Evolutionary conservation across 2,113 vertebrate genomes (phyloP), one percentile per base, ranked within the genome.

Genomic region (Plecturocebus donacophilus): DNA sequence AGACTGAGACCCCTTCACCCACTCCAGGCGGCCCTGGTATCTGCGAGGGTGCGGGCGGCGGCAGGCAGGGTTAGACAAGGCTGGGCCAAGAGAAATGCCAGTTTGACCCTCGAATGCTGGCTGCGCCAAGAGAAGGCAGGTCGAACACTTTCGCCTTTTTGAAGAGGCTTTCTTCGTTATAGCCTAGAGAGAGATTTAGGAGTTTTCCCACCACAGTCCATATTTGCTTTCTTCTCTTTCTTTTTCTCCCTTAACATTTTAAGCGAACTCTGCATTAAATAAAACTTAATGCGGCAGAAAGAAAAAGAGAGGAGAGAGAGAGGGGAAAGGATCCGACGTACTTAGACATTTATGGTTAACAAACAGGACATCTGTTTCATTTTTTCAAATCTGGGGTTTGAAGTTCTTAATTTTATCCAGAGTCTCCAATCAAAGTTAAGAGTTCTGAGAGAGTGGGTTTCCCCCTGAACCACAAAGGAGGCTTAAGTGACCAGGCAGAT

Each of bases 361-460:
- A 98, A 98, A 98, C 98, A 98, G 98, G 98, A 99, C 99, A 99
- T 99, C 99, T 99, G 99, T 98, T 99, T 99, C 98, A 98, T 99
- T 99, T 99, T 99, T 99, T 97, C 96, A 98, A 98, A 98, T 98
- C 98, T 98, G 98, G 98, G 90, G 98, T 99, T 99, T 99, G 99
- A 99, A 99, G 99, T 99, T 98, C 98, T 98, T 99, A 99, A 99
- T 99, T 99, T 99, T 98, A 99, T 98, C 98, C 99, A 99, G 99
- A 99, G 98, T 98, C 97, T 97, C 98, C 98, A 97, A 98, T 98
- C 98, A 98, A 98, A 98, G 98, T 98, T 7, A 93, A 98, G 98
- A 98, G 98, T 98, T 98, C 97, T 96, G 97, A 98, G 98, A 97
- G 95, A 98, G 92, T 20, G 58, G 96, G 96, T 95, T 83, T 95